Base-by-base conservation (phyloP, 2,113 vertebrate genomes). In the Ginglymostoma cirratum region DNA sequence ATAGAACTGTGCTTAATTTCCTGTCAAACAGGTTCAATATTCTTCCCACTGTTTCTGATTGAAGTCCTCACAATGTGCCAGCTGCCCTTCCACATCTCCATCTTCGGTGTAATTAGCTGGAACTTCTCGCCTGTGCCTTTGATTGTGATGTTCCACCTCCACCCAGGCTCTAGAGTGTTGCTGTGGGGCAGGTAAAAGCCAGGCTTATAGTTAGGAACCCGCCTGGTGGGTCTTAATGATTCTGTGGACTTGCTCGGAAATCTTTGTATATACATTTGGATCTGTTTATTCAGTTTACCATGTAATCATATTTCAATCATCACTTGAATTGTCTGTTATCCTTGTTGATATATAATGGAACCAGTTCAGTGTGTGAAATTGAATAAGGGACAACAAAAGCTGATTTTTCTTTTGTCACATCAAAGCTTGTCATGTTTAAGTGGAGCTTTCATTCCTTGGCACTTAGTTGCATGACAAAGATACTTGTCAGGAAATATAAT, bases 31-130 rank as follows among this genome's bases (percentile, higher is more conserved):
- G 5, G 8, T 1, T 30, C 30, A 5, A 30, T 30, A 8, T 24
- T 30, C 27, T 72, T 72, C 70, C 70, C 70, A 72, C 7, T 2
- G 30, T 72, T 72, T 30, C 70, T 8, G 70, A 21, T 24, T 30
- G 27, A 30, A 7, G 70, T 72, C 2, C 6, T 7, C 70, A 7
- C 27, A 72, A 27, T 27, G 10, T 30, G 27, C 1, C 70, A 72
- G 70, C 70, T 27, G 2, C 27, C 27, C 3, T 21, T 72, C 70
- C 27, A 27, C 27, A 72, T 27, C 24, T 72, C 70, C 27, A 27
- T 10, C 17, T 30, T 5, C 24, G 5, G 3, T 5, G 0, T 27
- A 27, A 24, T 5, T 24, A 27, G 0, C 0, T 24, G 3, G 21
- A 6, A 21, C 70, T 30, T 30, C 6, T 27, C 70, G 1, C 70